Evolutionary conservation across 2,113 vertebrate species (phyloP), one percentile per base, ranked within the genome.

Genomic region (Dermatemys mawii): DNA sequence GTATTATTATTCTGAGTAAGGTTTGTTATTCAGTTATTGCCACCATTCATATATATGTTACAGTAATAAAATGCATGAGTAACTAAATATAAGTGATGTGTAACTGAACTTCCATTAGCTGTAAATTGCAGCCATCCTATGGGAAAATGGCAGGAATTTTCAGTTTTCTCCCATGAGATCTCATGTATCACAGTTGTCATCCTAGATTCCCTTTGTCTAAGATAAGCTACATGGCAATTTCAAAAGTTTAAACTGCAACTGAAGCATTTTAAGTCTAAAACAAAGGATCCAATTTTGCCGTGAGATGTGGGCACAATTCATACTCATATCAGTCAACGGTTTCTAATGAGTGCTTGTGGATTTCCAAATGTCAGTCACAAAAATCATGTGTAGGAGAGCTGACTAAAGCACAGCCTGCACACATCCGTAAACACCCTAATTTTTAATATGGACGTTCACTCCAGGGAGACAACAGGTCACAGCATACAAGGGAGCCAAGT

Each of bases 261-360:
- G 16, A 87, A 92, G 63, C 27, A 54, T 78, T 89, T 92, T 90
- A 55, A 93, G 86, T 81, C 73, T 53, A 5, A 79, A 63, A 70
- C 4, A 75, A 8, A 87, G 53, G 60, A 32, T 6, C 38, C 38
- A 88, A 88, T n/a, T 60, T 60, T 51, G 27, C 24, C 0, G 1
- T 7, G 48, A 54, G 49, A 57, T n/a, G 54, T 0, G 2, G 54
- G 27, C 27, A 29, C 22, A 70, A 78, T 54, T 88, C 78, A 0
- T 3, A 54, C 17, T 13, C 38, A 63, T 7, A 16, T 84, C 46
- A 78, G 50, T 12, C 70, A 86, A 60, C 78, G 13, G 49, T 89
- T 84, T 86, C 54, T 32, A 81, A 51, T 0, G 4, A 87, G 78
- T 90, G 22, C 38, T 82, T 76, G 35, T 8, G 13, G 87, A 83